A percentile compares a stretch with the other conserved stretches of the same genome.
phyloP scores from a whole-genome alignment of 2,888 invertebrate genomes.

The Chromoteleia sp. region DNA sequence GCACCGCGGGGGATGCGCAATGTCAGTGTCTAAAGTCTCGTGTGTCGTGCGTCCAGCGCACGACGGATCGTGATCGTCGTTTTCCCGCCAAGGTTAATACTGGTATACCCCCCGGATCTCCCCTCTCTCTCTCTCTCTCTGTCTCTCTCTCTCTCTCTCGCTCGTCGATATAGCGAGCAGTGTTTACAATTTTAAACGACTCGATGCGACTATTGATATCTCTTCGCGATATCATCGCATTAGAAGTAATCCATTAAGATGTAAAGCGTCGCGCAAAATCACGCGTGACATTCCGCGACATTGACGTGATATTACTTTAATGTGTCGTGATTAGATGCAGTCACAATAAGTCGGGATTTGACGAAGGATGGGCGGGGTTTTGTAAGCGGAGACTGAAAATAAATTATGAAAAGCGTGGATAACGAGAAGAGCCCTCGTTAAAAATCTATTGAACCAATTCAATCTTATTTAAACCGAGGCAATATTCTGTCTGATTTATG shows the following conservation, averaged over 20 bases:
- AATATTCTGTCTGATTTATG: no score
- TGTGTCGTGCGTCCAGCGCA: constrained; percentile 37
- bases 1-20: constrained; percentile 50
- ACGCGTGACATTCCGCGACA: constrained; percentile 48
- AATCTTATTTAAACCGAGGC: no score
- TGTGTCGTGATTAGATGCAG: constrained; percentile 14
- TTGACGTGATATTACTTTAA: constrained; percentile 37
- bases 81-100: constrained; percentile 61
- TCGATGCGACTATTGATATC: constrained; percentile 50
- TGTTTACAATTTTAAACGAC: constrained; percentile 58
- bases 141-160: constrained; percentile 3
- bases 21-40: constrained; percentile 49
- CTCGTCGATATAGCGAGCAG: no score
- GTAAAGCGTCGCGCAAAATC: constrained; percentile 45
- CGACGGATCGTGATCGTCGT: constrained; percentile 42
- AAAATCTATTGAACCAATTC: no score
- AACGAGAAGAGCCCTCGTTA: no score
- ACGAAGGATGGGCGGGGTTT: not conserved
- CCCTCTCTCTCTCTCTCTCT: constrained; percentile 10
- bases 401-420: no score
- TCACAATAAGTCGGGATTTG: constrained; percentile 5
- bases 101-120: not conserved
- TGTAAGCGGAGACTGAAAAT: not conserved
- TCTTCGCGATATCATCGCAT: constrained; percentile 24
- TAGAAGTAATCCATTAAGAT: constrained; percentile 56